phyloP scores from a whole-genome alignment of 2,888 invertebrate species.

The Heliconius ethilla region DNA sequence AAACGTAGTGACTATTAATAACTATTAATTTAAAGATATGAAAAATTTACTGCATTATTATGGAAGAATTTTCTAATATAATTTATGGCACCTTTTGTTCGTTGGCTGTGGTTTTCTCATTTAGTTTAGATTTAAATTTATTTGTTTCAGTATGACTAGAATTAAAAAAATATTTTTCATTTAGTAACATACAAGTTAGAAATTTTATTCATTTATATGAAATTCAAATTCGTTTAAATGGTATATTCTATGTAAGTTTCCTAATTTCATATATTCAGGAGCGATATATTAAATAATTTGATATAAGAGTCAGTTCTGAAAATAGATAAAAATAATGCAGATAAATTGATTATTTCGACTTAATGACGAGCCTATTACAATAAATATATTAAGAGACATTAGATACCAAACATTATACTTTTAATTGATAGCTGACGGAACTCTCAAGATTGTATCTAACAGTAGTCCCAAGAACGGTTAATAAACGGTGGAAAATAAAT shows the following conservation, averaged over 20 bases:
- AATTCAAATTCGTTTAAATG: too few species aligned
- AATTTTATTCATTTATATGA: too few species aligned
- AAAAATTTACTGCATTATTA: conserved; percentile 42
- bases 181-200: too few species aligned
- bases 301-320: background rate
- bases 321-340: background rate
- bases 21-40: conserved; percentile 47
- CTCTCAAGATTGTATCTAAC: conserved; percentile 34
- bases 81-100: conserved; percentile 35
- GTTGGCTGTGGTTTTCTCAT: background rate
- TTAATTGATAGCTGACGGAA: background rate
- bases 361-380: background rate
- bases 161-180: too few species aligned
- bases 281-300: background rate
- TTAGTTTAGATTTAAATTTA: too few species aligned
- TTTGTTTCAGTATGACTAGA: too few species aligned
- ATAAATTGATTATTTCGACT: background rate
- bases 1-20: conserved; percentile 46
- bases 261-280: background rate
- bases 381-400: conserved; percentile 13
- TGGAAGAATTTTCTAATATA: conserved; percentile 42
- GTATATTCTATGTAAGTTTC: background rate
- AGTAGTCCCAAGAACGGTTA: conserved; percentile 45
- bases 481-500: conserved; percentile 47
- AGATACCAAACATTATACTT: background rate